phyloP scores from a whole-genome alignment of 2,113 vertebrate genomes.

The Poeciliopsis retropinna region DNA sequence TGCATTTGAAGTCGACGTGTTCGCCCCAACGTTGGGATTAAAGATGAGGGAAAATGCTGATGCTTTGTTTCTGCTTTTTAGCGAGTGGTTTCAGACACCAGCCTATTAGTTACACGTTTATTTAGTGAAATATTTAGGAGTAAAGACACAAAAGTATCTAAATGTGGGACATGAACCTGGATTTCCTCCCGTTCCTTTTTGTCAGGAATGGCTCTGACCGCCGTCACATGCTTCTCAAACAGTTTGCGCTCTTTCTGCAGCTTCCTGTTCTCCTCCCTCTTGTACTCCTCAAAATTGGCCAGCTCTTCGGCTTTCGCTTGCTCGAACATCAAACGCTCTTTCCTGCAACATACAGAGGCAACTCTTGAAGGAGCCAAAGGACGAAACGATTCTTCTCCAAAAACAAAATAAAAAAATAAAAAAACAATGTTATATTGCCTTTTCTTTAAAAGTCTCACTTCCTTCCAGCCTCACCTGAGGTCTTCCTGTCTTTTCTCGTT shows the following conservation, averaged over 20 bases:
- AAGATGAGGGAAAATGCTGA: too few relatives aligned
- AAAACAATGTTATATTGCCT: not conserved
- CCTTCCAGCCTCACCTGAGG: slow-evolving; percentile 78
- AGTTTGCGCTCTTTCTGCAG: slow-evolving; percentile 91
- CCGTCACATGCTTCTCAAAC: slow-evolving; percentile 89
- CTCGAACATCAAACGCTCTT: slow-evolving; percentile 88
- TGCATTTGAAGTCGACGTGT: too few relatives aligned
- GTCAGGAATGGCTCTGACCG: slow-evolving; percentile 88
- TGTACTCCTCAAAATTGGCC: slow-evolving; percentile 88
- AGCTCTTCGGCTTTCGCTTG: slow-evolving; percentile 85
- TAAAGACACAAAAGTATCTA: too few relatives aligned
- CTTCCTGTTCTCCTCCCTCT: slow-evolving; percentile 89
- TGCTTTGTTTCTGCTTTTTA: too few relatives aligned
- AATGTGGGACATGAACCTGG: slow-evolving; percentile 76
- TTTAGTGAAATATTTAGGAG: too few relatives aligned
- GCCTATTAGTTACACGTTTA: too few relatives aligned
- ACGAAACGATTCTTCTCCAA: not conserved
- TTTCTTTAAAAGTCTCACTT: not conserved
- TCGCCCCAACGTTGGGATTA: too few relatives aligned
- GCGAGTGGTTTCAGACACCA: too few relatives aligned
- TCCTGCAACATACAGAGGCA: slow-evolving; percentile 72
- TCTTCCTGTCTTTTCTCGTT: slow-evolving; percentile 82
- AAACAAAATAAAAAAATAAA: not conserved
- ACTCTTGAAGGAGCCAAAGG: not conserved
- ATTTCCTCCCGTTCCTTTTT: slow-evolving; percentile 96